Conservation (phyloP, 2,113 vertebrate species). For the Corapipo altera region DNA sequence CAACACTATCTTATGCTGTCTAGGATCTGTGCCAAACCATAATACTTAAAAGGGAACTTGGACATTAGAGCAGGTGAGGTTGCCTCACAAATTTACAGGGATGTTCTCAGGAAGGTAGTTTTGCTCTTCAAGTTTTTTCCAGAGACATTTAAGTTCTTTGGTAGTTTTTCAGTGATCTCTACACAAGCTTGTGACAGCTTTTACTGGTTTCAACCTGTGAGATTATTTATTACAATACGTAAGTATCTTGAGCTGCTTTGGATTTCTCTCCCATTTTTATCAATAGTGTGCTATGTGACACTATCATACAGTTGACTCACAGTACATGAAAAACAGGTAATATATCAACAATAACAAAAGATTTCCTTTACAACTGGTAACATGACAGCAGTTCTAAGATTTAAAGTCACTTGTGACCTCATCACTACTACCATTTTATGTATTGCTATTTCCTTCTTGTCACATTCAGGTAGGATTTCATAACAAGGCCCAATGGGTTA, state of each 20-base stretch:
- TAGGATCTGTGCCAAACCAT: neutral
- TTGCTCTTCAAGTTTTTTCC: neutral
- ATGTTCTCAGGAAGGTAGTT: neutral
- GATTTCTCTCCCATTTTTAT: neutral
- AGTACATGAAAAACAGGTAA: neutral
- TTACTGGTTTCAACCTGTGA: neutral
- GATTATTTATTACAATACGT: accelerated
- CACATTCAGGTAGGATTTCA: neutral
- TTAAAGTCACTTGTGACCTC: neutral
- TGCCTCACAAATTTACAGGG: neutral
- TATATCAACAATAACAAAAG: neutral
- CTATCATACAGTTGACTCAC: neutral
- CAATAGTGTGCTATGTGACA: neutral
- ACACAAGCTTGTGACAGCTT: neutral
- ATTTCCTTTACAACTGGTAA: neutral
- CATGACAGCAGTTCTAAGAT: neutral
- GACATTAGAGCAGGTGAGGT: neutral
- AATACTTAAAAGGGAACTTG: neutral
- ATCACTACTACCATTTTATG: neutral
- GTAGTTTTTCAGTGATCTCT: neutral
- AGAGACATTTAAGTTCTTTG: neutral
- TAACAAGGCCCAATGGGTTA: neutral
- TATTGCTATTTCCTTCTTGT: neutral
- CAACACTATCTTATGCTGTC: neutral
- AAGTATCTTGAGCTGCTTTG: neutral